Evolutionary conservation across 2,113 vertebrate species (phyloP).

Genomic region (Ornithorhynchus anatinus): DNA sequence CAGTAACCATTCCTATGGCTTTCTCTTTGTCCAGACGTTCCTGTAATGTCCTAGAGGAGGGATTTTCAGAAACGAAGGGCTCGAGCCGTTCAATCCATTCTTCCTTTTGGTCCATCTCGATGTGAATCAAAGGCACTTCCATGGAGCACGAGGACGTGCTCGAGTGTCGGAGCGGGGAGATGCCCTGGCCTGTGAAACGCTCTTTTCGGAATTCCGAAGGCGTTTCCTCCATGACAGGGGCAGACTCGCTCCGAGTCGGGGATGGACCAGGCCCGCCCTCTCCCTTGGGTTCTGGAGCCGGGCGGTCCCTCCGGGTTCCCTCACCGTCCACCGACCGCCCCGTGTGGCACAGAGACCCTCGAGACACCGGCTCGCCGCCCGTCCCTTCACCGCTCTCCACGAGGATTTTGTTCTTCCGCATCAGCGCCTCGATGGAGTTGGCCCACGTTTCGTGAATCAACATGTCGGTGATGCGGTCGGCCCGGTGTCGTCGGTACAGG

Average conservation of each 20-base stretch:
- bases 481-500: slow-evolving; percentile 84
- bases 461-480: slow-evolving; percentile 91
- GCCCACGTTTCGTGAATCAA: slow-evolving; percentile 95
- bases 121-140: slow-evolving; percentile 95
- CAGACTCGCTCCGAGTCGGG: slow-evolving; percentile 49
- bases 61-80: neutral
- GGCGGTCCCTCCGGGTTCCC: slow-evolving; percentile 75
- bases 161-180: slow-evolving; percentile 20
- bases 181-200: neutral
- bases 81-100: slow-evolving; percentile 56
- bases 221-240: slow-evolving; percentile 44
- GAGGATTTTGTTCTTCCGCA: slow-evolving; percentile 97
- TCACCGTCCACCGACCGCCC: slow-evolving; percentile 78
- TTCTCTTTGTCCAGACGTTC: slow-evolving; percentile 51
- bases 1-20: slow-evolving; percentile 37
- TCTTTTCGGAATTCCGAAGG: slow-evolving; percentile 63
- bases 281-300: slow-evolving; percentile 47
- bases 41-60: slow-evolving; percentile 1
- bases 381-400: slow-evolving; percentile 70
- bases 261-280: slow-evolving; percentile 65
- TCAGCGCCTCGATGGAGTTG: slow-evolving; percentile 92
- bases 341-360: slow-evolving; percentile 72
- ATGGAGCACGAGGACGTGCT: slow-evolving; percentile 62
- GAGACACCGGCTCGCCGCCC: slow-evolving; percentile 64
- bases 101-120: slow-evolving; percentile 89